Evolutionary conservation across 2,888 invertebrate species (phyloP), one percentile per base, ranked within the genome.

Genomic region (Anoncus sp.): DNA sequence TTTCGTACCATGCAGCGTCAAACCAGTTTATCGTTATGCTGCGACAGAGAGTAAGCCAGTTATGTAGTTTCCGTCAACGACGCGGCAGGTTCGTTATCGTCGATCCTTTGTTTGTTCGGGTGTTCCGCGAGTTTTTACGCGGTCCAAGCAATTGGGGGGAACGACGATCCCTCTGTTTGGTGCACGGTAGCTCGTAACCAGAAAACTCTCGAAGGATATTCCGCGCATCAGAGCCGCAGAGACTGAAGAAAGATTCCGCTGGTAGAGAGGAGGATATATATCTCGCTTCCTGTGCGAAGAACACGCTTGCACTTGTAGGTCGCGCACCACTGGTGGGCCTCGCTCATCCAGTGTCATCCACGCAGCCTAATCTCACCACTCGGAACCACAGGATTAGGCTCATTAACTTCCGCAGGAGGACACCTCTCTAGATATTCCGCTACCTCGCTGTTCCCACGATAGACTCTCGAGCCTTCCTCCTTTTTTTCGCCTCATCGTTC

Each of bases 61-160:
- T 16, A 27, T n/a, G n/a, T 16, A 43, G 49, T 65, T 51, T 65
- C n/a, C 59, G 84, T 73, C 84, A n/a, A n/a, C n/a, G n/a, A n/a
- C 40, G 53, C n/a, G 83, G 86, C 85, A 86, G 87, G 87, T 87
- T 90, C 89, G 87, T 90, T 90, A 90, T 88, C 87, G 87, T 81
- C 53, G 82, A 78, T 80, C 83, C 84, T 85, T 88, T 88, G 87
- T 88, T 86, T 84, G 84, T 81, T 73, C n/a, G 82, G 81, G 82
- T 83, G 80, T 81, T 75, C 35, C 38, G 65, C 73, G 49, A 63
- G 57, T 49, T 40, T 40, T 24, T 16, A 60, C 53, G 31, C 31
- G 31, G 31, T n/a, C n/a, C 31, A 31, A 31, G 31, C 31, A 7
- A 7, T 31, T 7, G 31, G 31, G 7, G 7, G 31, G 7, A 3